Percentiles rank a stretch among this genome's conserved stretches.
These are phyloP conservation scores for Ceyx erithaca DNA, from an alignment of 2,797 vertebrate species.

Conservation along the genomic window DNA sequence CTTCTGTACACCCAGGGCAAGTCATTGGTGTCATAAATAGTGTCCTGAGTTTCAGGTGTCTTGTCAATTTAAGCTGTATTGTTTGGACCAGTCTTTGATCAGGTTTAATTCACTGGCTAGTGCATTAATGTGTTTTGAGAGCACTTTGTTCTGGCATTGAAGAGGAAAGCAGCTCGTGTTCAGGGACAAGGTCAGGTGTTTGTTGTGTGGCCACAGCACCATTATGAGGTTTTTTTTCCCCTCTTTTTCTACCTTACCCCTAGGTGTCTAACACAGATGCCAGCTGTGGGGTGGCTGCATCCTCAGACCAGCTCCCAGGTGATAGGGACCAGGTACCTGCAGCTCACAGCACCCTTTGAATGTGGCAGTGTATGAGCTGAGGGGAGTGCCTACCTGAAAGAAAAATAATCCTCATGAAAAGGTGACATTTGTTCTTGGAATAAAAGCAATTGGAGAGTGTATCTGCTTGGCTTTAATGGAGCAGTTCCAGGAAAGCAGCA, in stretches of 20 bases:
- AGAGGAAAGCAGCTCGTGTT: not conserved
- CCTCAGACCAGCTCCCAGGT: not conserved
- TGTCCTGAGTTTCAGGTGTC: not conserved
- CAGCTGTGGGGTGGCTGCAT: not conserved
- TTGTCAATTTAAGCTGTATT: not conserved
- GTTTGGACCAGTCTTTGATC: not conserved
- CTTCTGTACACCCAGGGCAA: not conserved
- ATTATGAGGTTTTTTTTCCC: not conserved
- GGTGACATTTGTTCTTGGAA: not conserved
- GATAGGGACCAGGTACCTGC: rapidly evolving
- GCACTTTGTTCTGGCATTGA: not conserved
- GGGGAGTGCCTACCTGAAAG: not conserved
- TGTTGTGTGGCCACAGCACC: not conserved
- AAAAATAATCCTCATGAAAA: not conserved
- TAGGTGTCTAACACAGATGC: rapidly evolving
- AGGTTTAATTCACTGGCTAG: not conserved
- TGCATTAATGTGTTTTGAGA: not conserved
- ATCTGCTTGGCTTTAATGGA: slow-evolving; percentile 23
- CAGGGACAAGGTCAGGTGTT: not conserved
- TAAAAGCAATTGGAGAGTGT: not conserved
- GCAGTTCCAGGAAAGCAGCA: slow-evolving; percentile 61
- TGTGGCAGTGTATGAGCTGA: rapidly evolving
- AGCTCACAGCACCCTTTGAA: not conserved
- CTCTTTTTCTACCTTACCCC: not conserved
- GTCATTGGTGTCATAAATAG: not conserved